Base-by-base conservation (phyloP, 2,888 invertebrate species). In the Macropis europaea region DNA sequence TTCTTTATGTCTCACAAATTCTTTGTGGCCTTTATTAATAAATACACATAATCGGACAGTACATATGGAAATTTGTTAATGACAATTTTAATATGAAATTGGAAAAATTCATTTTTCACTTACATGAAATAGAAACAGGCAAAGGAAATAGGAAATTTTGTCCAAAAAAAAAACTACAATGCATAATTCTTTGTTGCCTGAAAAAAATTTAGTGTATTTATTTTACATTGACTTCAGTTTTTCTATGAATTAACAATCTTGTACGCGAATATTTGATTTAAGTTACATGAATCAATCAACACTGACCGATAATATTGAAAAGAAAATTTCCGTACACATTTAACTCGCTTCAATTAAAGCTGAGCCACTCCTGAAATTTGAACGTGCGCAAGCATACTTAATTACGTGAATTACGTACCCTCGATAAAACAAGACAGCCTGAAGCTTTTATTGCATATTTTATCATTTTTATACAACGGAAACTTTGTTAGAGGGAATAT, bases 231-330 rank as follows among this genome's bases (percentile, higher is more conserved):
- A 54, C 26, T 42, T 79, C 57, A 76, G 36, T 66, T 19, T 54
- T 62, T 57, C 56, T 32, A 36, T 64, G 64, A 78, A 28, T 62
- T 64, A 67, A 71, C 64, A 72, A 72, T 57, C 28, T 73, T 52
- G 17, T 52, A 62, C 56, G 32, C 38, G 36, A 60, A 28, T 40
- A 45, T 64, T 45, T 61, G 47, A 19, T 36, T 60, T 47, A 38
- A 64, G 56, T 28, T 56, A 70, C 45, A 67, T 24, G 43, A 66
- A 57, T 54, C 30, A 57, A 56, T 75, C 48, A 67, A 60, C 48
- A 71, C 63, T 54, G 42, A 60, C 3, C 22, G n/a, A 52, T 54
- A 56, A 6, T 24, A 59, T 64, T 24, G 9, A 15, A 78, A 63
- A 38, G 28, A 50, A 77, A 60, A 40, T 53, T 52, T 30, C 32